Conservation (phyloP, 2,797 vertebrate genomes). For the Chelonia mydas region DNA sequence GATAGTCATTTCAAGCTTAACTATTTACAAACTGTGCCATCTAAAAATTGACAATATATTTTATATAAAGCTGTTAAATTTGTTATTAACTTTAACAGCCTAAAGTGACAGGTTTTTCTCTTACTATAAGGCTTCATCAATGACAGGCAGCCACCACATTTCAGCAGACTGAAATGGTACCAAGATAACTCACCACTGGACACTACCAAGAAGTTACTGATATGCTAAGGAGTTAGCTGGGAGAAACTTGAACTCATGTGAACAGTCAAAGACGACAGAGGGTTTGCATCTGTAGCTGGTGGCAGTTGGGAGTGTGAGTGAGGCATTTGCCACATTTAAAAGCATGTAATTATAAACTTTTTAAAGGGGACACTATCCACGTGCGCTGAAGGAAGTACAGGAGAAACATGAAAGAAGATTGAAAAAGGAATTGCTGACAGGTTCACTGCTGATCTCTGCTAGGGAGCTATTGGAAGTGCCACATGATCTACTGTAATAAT, state of each 20-base stretch:
- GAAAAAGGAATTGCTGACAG: neutral
- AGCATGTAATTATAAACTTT: neutral
- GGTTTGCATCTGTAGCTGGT: rapidly evolving
- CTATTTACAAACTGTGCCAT: neutral
- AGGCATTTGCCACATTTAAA: neutral
- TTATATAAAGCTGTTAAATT: neutral
- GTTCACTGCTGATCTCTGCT: neutral
- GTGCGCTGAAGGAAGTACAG: neutral
- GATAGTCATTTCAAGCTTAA: neutral
- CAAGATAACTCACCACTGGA: neutral
- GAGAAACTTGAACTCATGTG: rapidly evolving
- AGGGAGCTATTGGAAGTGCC: neutral
- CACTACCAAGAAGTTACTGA: neutral
- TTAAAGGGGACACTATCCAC: neutral
- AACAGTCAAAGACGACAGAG: neutral
- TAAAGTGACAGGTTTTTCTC: neutral
- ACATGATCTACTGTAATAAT: neutral
- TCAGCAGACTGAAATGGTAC: rapidly evolving
- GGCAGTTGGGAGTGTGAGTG: neutral
- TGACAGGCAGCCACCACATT: neutral
- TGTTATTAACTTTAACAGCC: neutral
- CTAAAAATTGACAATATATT: neutral
- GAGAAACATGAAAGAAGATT: neutral
- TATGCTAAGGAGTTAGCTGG: neutral
- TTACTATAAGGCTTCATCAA: neutral